Evolutionary conservation across 2,797 vertebrate genomes (phyloP), one percentile per base, ranked within the genome.

Genomic region (Hipposideros larvatus): DNA sequence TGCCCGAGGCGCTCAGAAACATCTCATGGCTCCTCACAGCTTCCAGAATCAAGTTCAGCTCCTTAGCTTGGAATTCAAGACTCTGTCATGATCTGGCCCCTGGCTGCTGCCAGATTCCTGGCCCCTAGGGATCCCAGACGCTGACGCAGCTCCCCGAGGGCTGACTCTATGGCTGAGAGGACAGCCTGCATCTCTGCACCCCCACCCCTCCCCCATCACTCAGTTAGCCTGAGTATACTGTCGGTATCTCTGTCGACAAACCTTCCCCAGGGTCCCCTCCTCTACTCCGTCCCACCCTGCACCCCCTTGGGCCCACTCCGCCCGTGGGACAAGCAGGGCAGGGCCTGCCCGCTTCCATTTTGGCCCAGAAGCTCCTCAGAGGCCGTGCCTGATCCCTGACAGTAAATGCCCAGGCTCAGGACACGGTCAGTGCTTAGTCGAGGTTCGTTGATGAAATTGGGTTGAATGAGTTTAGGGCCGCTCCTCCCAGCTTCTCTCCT

Each of bases 311-410:
- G 55, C 55, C 22, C 14, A 0, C 22, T 53, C 22, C 4, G 7
- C 31, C 18, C 66, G 28, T 0, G 2, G 26, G 16, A 22, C 3
- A 0, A 22, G 59, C n/a, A 13, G 3, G 10, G 61, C n/a, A 16
- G 13, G 21, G 8, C 55, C 90, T 55, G 77, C 1, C 11, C n/a
- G 34, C 18, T 16, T 15, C 9, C 26, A 26, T 34, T 51, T 59
- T 31, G 51, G 22, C 84, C 75, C 53, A 13, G 55, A 37, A 26
- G 22, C 41, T 26, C 18, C 71, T 71, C 78, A 53, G 1, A 46
- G 43, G 46, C 63, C 31, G 43, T 14, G 43, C 18, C 70, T 26
- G 24, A 2, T 11, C 18, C 21, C 48, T 3, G 5, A 6, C 21
- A 1, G 31, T 13, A 15, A 9, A 11, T 5, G 41, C 46, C 28